A percentile compares a stretch with the other conserved stretches of the same genome.
These are phyloP conservation scores for Cephus sareptanus DNA, from an alignment of 2,888 invertebrate species.

Conservation along the genomic window DNA sequence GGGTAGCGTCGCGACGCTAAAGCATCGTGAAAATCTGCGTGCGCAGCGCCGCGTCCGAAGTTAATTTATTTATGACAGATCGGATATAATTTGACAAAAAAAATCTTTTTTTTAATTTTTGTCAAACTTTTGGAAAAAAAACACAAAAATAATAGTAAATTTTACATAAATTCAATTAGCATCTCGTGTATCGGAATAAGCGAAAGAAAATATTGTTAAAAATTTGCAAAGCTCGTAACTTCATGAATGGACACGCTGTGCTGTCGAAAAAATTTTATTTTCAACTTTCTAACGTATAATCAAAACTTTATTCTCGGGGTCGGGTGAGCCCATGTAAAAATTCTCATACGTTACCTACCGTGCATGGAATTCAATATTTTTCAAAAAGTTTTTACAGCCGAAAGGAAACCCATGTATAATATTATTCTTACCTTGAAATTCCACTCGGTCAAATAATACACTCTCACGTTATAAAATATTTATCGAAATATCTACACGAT, in stretches of 20 bases:
- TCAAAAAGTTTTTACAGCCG: background rate
- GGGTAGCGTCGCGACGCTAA: slow-evolving; percentile 23
- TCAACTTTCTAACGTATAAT: background rate
- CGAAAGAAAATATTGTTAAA: slow-evolving; percentile 13
- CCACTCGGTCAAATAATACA: background rate
- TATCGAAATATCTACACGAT: background rate
- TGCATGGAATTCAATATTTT: background rate
- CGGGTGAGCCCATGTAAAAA: background rate
- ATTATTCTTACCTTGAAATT: background rate
- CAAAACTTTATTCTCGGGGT: background rate
- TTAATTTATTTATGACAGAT: background rate
- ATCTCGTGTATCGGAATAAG: background rate
- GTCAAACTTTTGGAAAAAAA: background rate
- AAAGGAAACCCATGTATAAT: background rate
- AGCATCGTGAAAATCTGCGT: slow-evolving; percentile 23
- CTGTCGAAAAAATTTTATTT: background rate
- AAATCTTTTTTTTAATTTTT: background rate
- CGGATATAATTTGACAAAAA: background rate
- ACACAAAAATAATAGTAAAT: too few relatives aligned
- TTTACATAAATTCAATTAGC: background rate
- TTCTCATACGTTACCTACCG: background rate
- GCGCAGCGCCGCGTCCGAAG: slow-evolving; percentile 12
- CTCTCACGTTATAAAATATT: background rate
- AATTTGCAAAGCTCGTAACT: background rate
- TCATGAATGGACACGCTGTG: background rate